Evolutionary conservation across 2,888 invertebrate species (phyloP).

Genomic region (Tromatobia lineatoria): DNA sequence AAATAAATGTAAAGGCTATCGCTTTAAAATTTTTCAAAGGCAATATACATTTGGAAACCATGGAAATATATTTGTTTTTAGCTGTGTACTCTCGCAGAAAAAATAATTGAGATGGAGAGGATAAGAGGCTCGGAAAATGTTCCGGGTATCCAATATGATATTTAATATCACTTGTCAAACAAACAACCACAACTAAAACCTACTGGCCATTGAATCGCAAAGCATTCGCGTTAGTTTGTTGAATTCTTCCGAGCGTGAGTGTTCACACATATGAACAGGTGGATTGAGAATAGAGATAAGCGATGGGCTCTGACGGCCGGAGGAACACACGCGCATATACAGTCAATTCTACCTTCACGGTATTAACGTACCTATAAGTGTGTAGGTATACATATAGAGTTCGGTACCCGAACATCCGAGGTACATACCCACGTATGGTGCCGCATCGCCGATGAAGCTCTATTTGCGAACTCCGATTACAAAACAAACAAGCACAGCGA

Average conservation of each 20-base stretch:
- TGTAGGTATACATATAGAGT: conserved; percentile 35
- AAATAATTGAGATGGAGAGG: background rate
- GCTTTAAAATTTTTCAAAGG: too few relatives aligned
- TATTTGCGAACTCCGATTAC: conserved; percentile 79
- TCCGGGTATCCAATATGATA: conserved; percentile 46
- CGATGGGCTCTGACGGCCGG: conserved; percentile 37
- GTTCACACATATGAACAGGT: conserved; percentile 2
- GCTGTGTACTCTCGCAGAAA: background rate
- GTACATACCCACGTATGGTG: conserved; percentile 44
- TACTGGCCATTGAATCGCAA: conserved; percentile 5
- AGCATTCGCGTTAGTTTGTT: conserved; percentile 24
- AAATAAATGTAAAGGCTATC: background rate
- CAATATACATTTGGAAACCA: background rate
- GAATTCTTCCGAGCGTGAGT: conserved; percentile 31
- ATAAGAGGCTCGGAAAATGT: conserved; percentile 18
- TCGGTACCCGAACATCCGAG: conserved; percentile 43
- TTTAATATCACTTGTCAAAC: conserved; percentile 73
- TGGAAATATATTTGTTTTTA: background rate
- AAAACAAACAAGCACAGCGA: conserved; percentile 75
- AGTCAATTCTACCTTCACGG: background rate
- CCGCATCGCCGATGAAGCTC: conserved; percentile 72
- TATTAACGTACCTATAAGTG: conserved; percentile 25
- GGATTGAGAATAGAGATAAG: conserved; percentile 18
- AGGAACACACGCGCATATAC: conserved; percentile 13
- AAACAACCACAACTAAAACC: conserved; percentile 50